Evolutionary conservation across 30 jellyfish, hydroid and myxozoan genomes (phyloP).

Genomic region (Sanderia malayensis): DNA sequence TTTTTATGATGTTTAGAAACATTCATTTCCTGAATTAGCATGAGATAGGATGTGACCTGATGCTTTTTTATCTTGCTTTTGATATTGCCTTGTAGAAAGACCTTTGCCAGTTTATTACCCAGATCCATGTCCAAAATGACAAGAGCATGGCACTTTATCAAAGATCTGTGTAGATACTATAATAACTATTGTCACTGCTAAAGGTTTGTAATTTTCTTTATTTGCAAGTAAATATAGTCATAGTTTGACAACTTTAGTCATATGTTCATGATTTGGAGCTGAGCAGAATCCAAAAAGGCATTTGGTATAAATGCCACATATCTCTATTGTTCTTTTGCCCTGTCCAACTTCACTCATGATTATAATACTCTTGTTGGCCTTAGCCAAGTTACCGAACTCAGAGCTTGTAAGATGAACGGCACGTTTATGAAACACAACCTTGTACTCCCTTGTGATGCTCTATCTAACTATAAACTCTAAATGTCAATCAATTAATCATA

Average conservation of each 20-base stretch:
- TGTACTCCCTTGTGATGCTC: too few species aligned
- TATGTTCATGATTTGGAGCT: neutral
- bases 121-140: neutral
- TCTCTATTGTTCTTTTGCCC: too few species aligned
- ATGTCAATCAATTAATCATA: too few species aligned
- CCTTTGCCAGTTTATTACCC: neutral
- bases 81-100: neutral
- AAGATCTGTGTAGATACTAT: neutral
- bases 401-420: too few species aligned
- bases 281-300: neutral
- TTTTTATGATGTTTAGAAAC: too few species aligned
- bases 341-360: too few species aligned
- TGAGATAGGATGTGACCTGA: neutral
- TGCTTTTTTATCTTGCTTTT: neutral
- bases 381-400: too few species aligned
- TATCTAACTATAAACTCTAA: too few species aligned
- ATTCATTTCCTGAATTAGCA: too few species aligned
- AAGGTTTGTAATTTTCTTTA: neutral
- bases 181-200: neutral
- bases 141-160: neutral
- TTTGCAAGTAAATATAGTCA: neutral
- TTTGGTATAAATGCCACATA: neutral
- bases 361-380: too few species aligned
- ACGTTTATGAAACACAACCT: too few species aligned
- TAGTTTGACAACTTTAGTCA: neutral